phyloP scores from a whole-genome alignment of 2,113 vertebrate genomes.

The Chelonoidis abingdonii region DNA sequence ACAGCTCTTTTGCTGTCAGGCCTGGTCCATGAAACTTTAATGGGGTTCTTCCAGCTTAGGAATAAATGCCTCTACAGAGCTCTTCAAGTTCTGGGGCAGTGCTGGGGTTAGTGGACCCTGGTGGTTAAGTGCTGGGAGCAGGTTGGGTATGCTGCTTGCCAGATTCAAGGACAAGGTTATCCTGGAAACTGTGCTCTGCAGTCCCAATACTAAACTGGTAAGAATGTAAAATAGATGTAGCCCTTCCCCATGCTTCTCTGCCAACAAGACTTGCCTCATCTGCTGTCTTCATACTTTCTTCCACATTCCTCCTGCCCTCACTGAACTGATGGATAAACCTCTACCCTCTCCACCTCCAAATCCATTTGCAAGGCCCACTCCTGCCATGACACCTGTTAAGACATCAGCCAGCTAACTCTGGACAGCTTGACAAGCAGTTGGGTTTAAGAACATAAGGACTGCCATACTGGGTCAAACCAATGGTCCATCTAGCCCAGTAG shows the following conservation, averaged over 20 bases:
- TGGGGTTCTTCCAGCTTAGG: background rate
- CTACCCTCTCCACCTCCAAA: background rate
- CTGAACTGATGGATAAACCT: too few species aligned
- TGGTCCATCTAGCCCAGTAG: background rate
- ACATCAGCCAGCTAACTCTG: background rate
- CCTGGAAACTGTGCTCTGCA: background rate
- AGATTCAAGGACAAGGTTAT: too few species aligned
- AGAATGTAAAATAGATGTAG: background rate
- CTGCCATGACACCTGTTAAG: background rate
- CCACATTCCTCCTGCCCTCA: too few species aligned
- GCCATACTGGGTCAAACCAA: too few species aligned
- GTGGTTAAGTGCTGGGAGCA: too few species aligned
- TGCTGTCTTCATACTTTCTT: background rate
- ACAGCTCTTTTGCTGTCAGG: background rate
- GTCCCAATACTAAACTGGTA: background rate
- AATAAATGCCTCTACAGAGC: background rate
- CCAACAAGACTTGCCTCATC: background rate
- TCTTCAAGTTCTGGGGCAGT: background rate
- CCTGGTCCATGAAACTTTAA: background rate
- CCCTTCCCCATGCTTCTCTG: background rate
- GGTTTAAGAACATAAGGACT: background rate
- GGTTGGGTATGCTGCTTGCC: too few species aligned
- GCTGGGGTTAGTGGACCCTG: background rate
- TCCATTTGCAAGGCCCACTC: background rate
- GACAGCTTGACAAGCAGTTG: background rate